Evolutionary conservation across 2,888 invertebrate species (phyloP).

Genomic region (Epicampocera succincta): DNA sequence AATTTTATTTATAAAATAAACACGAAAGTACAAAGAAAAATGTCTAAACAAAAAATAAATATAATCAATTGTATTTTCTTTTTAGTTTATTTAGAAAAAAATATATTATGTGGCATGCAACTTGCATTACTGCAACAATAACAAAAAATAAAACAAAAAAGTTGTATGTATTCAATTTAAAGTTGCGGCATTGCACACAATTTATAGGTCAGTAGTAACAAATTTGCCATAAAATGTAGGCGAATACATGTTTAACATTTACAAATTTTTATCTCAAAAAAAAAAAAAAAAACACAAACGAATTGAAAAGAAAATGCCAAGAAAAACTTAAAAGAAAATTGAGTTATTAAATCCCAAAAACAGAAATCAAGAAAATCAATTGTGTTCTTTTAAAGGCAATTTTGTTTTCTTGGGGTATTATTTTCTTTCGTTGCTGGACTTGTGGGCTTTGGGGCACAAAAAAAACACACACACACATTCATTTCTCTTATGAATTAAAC

Average conservation of each 20-base stretch:
- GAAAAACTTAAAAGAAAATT: conserved; percentile 59
- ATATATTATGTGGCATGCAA: conserved; percentile 65
- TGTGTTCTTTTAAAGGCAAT: conserved; percentile 62
- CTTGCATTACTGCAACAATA: conserved; percentile 33
- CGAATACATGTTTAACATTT: conserved; percentile 65
- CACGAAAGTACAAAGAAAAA: conserved; percentile 29
- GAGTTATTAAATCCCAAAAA: conserved; percentile 68
- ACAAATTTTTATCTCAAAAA: conserved; percentile 49
- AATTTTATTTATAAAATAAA: conserved; percentile 62
- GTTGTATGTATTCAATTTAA: conserved; percentile 26
- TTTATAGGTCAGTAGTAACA: conserved; percentile 80
- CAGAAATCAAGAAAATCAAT: conserved; percentile 62
- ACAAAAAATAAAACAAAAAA: background rate
- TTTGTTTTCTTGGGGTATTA: conserved; percentile 25
- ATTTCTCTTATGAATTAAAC: conserved; percentile 68
- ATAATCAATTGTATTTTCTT: conserved; percentile 48
- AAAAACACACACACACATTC: background rate
- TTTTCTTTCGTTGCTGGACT: background rate
- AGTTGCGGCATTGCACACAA: conserved; percentile 71
- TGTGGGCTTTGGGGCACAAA: background rate
- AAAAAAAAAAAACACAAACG: conserved; percentile 12
- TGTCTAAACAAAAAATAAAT: conserved; percentile 25
- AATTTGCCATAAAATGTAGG: conserved; percentile 73
- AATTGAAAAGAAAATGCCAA: conserved; percentile 27
- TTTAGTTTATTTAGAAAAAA: conserved; percentile 23